phyloP scores from a whole-genome alignment of 1,140 invertebrate genomes.

The Chelonus insularis region DNA sequence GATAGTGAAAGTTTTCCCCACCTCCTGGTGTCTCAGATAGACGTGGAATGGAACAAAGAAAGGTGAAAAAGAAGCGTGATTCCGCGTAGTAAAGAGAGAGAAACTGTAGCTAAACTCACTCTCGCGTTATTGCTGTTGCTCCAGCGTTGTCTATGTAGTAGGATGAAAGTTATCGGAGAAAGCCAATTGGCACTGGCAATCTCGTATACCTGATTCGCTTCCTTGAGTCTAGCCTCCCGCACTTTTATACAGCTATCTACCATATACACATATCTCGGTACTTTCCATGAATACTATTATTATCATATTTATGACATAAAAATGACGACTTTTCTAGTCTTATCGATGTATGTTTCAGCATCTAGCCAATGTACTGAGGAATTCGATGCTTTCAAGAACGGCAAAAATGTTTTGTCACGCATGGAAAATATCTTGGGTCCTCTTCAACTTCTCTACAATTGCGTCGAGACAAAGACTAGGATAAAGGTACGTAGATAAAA shows the following conservation, averaged over 20 bases:
- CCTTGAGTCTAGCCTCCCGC: neutral
- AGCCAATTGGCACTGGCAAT: conserved; percentile 51
- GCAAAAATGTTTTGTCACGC: conserved; percentile 66
- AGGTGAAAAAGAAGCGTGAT: conserved; percentile 45
- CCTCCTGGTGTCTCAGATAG: neutral
- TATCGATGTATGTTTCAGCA: conserved; percentile 35
- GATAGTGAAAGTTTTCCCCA: conserved; percentile 43
- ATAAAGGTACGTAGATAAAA: too few relatives aligned
- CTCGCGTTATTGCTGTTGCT: neutral
- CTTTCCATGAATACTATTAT: too few relatives aligned
- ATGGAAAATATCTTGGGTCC: conserved; percentile 68
- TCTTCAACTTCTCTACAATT: conserved; percentile 65
- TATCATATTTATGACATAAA: too few relatives aligned
- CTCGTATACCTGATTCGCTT: neutral
- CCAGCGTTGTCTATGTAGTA: conserved; percentile 19
- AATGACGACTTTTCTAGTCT: too few relatives aligned
- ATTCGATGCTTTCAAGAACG: conserved; percentile 4
- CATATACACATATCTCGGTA: neutral
- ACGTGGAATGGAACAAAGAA: conserved; percentile 45
- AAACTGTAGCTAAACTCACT: neutral
- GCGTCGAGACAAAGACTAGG: conserved; percentile 63
- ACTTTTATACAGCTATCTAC: neutral
- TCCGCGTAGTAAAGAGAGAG: conserved; percentile 12
- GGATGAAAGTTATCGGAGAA: conserved; percentile 59
- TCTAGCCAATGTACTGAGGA: conserved; percentile 25